Evolutionary conservation across 2,113 vertebrate species (phyloP).

Genomic region (Apteryx owenii): DNA sequence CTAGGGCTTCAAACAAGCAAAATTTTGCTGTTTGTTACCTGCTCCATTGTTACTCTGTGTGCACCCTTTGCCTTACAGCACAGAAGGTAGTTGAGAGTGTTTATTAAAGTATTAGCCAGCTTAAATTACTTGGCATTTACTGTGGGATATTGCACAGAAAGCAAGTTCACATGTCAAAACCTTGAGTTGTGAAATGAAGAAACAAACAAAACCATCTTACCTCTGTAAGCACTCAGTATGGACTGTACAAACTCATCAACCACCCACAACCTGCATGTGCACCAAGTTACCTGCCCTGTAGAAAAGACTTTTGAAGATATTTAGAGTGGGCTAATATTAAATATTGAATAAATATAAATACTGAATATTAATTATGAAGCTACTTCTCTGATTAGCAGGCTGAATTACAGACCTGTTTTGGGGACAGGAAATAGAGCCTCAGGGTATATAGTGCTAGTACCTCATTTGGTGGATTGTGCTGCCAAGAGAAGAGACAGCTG

Average conservation of each 20-base stretch:
- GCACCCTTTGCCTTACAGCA: not conserved
- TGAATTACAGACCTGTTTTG: not conserved
- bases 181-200: not conserved
- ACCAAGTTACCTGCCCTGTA: not conserved
- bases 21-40: not conserved
- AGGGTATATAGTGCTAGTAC: not conserved
- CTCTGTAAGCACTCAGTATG: not conserved
- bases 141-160: not conserved
- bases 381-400: not conserved
- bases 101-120: not conserved
- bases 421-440: not conserved
- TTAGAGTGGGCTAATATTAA: not conserved
- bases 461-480: not conserved
- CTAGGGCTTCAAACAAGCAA: not conserved
- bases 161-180: not conserved
- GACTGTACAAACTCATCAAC: not conserved
- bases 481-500: not conserved
- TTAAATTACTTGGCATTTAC: not conserved
- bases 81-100: not conserved
- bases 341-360: too few relatives aligned
- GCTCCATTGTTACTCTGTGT: accelerated
- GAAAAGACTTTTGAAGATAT: not conserved
- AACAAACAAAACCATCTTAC: not conserved
- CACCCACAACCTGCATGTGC: not conserved
- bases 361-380: not conserved